phyloP scores from a whole-genome alignment of 2,113 vertebrate species.

The Caretta caretta region DNA sequence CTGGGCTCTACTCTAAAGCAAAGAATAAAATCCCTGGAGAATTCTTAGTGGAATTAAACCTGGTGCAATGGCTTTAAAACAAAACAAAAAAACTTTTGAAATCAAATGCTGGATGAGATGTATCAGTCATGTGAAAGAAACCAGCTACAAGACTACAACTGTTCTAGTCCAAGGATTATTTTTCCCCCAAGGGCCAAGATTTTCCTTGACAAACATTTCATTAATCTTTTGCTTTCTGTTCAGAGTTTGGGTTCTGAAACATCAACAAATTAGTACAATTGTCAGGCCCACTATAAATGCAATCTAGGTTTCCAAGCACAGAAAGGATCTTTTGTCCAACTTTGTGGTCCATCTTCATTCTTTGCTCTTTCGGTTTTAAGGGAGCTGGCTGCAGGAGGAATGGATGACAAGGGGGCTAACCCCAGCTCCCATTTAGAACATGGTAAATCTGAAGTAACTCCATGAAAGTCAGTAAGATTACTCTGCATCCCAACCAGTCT shows the following conservation, averaged over 20 bases:
- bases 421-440: not conserved
- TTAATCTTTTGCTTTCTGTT: not conserved
- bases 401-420: not conserved
- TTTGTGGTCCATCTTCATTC: not conserved
- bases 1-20: not conserved
- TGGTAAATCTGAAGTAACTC: not conserved
- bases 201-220: not conserved
- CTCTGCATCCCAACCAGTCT: not conserved
- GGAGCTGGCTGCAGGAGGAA: not conserved
- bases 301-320: not conserved
- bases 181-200: not conserved
- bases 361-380: not conserved
- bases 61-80: not conserved
- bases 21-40: fast-evolving
- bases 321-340: not conserved
- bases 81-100: not conserved
- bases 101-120: not conserved
- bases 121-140: not conserved
- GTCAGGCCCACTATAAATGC: not conserved
- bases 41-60: not conserved
- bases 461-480: not conserved
- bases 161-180: not conserved
- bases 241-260: not conserved
- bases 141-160: not conserved
- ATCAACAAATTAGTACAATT: not conserved